Evolutionary conservation across 2,888 invertebrate genomes (phyloP).

Genomic region (Amphipoea oculea): DNA sequence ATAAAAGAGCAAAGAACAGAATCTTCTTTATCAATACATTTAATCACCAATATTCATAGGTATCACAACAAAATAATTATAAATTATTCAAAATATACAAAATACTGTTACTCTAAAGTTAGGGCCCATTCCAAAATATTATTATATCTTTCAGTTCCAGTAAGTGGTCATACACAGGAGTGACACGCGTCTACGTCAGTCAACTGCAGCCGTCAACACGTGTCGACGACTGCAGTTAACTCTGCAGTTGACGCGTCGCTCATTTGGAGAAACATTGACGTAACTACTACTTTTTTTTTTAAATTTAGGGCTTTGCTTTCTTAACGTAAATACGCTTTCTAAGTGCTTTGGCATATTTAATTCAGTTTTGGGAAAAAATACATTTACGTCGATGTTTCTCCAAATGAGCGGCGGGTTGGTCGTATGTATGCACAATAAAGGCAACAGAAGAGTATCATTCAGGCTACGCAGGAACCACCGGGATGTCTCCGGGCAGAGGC

Average conservation of each 20-base stretch:
- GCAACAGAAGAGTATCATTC: slow-evolving; percentile 8
- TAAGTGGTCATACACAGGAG: background rate
- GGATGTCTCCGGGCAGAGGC: slow-evolving; percentile 48
- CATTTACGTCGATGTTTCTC: too few relatives aligned
- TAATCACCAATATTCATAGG: background rate
- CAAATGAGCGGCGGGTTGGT: too few relatives aligned
- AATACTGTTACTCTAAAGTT: slow-evolving; percentile 7
- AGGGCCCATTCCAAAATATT: background rate
- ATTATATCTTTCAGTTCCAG: background rate
- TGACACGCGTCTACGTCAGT: background rate
- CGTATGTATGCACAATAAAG: background rate
- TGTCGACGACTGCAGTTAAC: background rate
- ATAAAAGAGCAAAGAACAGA: background rate
- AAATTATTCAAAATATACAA: slow-evolving; percentile 33
- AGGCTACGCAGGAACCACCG: slow-evolving; percentile 46
- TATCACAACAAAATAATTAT: slow-evolving; percentile 32
- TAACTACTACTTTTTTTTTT: too few relatives aligned
- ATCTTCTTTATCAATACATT: slow-evolving; percentile 23
- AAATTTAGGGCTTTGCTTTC: too few relatives aligned
- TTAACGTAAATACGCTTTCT: too few relatives aligned
- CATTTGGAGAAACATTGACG: too few relatives aligned
- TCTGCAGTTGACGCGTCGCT: background rate
- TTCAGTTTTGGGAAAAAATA: too few relatives aligned
- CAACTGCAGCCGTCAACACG: background rate
- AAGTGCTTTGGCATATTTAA: too few relatives aligned